phyloP scores from a whole-genome alignment of 2,797 vertebrate genomes.

The Myotis findleyi region DNA sequence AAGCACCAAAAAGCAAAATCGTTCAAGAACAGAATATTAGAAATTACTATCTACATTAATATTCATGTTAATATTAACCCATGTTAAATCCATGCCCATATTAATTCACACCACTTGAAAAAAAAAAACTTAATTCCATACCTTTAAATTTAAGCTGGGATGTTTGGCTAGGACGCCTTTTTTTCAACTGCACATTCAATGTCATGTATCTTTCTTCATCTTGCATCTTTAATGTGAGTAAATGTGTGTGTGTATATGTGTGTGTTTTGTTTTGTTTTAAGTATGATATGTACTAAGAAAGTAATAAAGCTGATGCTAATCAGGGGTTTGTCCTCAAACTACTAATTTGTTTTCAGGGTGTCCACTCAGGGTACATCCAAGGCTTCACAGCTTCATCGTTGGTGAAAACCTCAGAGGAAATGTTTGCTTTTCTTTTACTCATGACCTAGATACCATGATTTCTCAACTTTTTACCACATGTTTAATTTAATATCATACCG shows the following conservation, averaged over 20 bases:
- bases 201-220: constrained; percentile 68
- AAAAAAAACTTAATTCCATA: background rate
- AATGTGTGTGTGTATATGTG: background rate
- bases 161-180: background rate
- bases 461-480: constrained; percentile 4
- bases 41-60: background rate
- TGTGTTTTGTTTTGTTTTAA: background rate
- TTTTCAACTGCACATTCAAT: background rate
- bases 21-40: background rate
- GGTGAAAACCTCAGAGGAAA: constrained; percentile 72
- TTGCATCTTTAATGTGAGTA: constrained; percentile 36
- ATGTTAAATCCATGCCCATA: background rate
- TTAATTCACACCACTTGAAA: background rate
- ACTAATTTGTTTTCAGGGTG: background rate
- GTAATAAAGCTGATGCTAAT: background rate
- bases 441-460: constrained; percentile 17
- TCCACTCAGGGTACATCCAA: background rate
- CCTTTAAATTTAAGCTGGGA: constrained; percentile 46
- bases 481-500: background rate
- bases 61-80: background rate
- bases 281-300: background rate
- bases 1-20: background rate
- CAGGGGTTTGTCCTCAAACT: background rate
- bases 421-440: background rate
- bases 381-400: background rate